A percentile compares a stretch with the other conserved stretches of the same genome.
Conservation (phyloP, 1,140 invertebrate species). For the Aphaenogaster floridana region DNA sequence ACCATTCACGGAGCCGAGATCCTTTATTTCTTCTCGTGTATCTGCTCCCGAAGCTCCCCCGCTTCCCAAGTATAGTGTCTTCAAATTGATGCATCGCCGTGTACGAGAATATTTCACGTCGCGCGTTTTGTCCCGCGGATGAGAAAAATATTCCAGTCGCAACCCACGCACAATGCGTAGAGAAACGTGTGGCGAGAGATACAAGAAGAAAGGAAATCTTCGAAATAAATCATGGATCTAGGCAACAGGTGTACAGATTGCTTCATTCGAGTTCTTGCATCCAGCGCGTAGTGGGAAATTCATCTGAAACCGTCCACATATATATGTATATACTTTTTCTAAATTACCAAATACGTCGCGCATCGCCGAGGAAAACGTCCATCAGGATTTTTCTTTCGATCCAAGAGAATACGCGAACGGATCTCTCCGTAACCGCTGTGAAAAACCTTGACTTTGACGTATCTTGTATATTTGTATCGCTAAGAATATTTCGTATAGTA, state of each 20-base stretch:
- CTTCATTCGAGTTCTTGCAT: constrained; percentile 67
- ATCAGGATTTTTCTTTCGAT: constrained; percentile 29
- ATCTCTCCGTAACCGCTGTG: not conserved
- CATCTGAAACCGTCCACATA: constrained; percentile 59
- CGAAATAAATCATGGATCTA: constrained; percentile 78
- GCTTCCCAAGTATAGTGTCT: not conserved
- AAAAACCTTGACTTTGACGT: not conserved
- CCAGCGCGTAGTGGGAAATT: constrained; percentile 53
- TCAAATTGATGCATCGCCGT: constrained; percentile 57
- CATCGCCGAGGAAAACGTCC: constrained; percentile 46
- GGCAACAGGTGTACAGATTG: constrained; percentile 78
- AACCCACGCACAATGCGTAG: constrained; percentile 71
- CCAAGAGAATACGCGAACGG: not conserved
- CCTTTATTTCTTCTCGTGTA: constrained; percentile 40
- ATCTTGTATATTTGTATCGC: constrained; percentile 5
- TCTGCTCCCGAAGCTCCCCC: constrained; percentile 3
- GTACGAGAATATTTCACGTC: constrained; percentile 59
- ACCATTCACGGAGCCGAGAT: constrained; percentile 29
- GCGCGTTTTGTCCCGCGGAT: constrained; percentile 34
- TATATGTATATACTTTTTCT: constrained; percentile 57
- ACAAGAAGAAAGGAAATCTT: constrained; percentile 73
- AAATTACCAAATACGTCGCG: constrained; percentile 69
- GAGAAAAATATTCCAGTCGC: constrained; percentile 72
- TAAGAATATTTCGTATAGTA: constrained; percentile 12
- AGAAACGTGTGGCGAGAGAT: constrained; percentile 63